Evolutionary conservation across 2,888 invertebrate genomes (phyloP).

Genomic region (Globia sparganii): DNA sequence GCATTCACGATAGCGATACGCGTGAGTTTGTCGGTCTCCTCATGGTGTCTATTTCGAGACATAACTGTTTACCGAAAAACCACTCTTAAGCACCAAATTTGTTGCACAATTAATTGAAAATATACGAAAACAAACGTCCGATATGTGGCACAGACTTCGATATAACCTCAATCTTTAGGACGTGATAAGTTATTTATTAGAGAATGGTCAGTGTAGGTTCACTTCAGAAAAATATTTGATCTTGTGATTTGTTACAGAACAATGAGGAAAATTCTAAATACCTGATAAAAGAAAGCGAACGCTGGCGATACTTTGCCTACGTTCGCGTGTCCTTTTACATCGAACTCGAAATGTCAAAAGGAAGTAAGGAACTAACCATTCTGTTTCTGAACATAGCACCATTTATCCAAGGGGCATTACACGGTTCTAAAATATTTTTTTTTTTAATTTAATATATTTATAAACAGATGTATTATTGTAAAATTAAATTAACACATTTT

Average conservation of each 20-base stretch:
- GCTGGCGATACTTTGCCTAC: constrained; percentile 85
- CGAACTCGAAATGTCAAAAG: constrained; percentile 87
- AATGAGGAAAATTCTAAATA: constrained; percentile 70
- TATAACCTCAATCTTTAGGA: constrained; percentile 84
- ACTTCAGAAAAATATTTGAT: constrained; percentile 42
- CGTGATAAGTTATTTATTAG: constrained; percentile 64
- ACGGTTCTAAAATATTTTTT: constrained; percentile 46
- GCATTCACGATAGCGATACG: constrained; percentile 99
- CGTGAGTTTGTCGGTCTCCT: constrained; percentile 97
- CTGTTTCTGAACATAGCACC: constrained; percentile 68
- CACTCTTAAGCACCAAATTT: constrained; percentile 59
- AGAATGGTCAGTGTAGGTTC: constrained; percentile 39
- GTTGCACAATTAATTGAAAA: constrained; percentile 57
- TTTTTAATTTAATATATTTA: too few species aligned
- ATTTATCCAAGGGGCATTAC: constrained; percentile 52
- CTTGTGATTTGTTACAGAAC: constrained; percentile 32
- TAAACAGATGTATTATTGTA: too few species aligned
- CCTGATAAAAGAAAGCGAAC: constrained; percentile 86
- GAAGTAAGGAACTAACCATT: constrained; percentile 78
- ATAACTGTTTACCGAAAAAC: constrained; percentile 79
- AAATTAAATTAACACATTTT: too few species aligned
- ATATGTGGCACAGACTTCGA: constrained; percentile 83
- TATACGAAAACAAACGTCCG: constrained; percentile 69
- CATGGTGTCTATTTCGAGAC: constrained; percentile 92
- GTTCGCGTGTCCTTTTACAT: constrained; percentile 88